A percentile compares a stretch with the other conserved stretches of the same genome.
These are phyloP conservation scores for Rhinopomastus cyanomelas DNA, from an alignment of 2,113 vertebrate species.

Conservation along the genomic window DNA sequence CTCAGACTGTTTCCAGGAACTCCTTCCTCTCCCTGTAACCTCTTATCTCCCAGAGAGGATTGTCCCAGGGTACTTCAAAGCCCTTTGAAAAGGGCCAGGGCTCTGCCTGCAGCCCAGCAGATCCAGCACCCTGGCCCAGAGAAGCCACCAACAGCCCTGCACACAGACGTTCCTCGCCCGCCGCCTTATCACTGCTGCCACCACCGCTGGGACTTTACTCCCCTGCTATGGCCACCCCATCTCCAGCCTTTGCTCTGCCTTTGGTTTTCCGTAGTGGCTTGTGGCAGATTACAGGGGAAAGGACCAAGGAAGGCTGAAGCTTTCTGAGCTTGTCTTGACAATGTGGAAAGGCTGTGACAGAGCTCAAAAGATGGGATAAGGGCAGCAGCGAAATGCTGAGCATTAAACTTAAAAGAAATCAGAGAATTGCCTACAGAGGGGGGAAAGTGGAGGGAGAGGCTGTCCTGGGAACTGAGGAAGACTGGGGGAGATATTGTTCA, in stretches of 20 bases:
- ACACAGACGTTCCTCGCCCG: not conserved
- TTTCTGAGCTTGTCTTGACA: conserved; percentile 22
- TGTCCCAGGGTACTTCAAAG: conserved; percentile 67
- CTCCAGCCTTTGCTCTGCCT: not conserved
- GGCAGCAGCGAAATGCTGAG: conserved; percentile 31
- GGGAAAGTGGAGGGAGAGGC: not conserved
- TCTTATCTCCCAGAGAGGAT: conserved; percentile 62
- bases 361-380: conserved; percentile 1
- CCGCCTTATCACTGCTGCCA: not conserved
- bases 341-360: not conserved
- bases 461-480: not conserved
- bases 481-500: not conserved
- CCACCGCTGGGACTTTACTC: not conserved
- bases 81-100: conserved; percentile 65
- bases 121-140: not conserved
- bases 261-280: not conserved
- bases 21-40: conserved; percentile 39
- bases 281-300: not conserved
- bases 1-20: conserved; percentile 55
- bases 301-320: not conserved
- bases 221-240: not conserved
- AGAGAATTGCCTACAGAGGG: conserved; percentile 23
- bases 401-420: conserved; percentile 39
- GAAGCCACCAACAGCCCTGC: not conserved
- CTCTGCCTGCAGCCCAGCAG: conserved; percentile 37